Base-by-base conservation (phyloP, 2,113 vertebrate species). In the Nibea coibor region DNA sequence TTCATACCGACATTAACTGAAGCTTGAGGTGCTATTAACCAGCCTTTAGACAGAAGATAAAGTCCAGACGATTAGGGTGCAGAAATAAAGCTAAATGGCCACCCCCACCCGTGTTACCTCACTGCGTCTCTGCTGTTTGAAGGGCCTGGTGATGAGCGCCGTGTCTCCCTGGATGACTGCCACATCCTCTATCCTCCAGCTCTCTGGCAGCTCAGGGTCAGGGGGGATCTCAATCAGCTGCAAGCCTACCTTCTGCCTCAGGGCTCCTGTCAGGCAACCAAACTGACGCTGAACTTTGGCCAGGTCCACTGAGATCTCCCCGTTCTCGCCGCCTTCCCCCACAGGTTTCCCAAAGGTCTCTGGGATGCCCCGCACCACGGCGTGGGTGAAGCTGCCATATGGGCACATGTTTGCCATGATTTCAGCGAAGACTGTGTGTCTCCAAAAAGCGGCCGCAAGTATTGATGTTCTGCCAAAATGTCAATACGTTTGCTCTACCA, bases 221-320 rank as follows among this genome's bases (percentile, higher is more conserved):
- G 97, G 89, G 7, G 96, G 96, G 90, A 97, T 94, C 91, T 97
- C 97, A 5, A 98, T 94, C 56, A 98, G 94, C 94, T 98, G 97
- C 64, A 98, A 94, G n/a, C 97, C 97, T 72, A 97, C 92, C 81
- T 97, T 97, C 93, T 98, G 97, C 81, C 97, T 95, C 89, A 98
- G 92, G 43, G 97, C 96, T 31, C 97, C 97, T 0, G 95, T 95
- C 79, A 97, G 91, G 31, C 97, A 97, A 0, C 97, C 97, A 4
- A 96, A 96, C 91, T 98, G 97, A 35, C 97, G 95, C 89, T 97
- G 96, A 0, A 96, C 96, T 80, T 97, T 97, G 56, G 97, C 96
- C 87, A 97, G 89, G 54, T 97, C 96, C 87, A 93, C 91, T 0
- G 80, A 63, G 12, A 16, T 5, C 9, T 93, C 88, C 1, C 89